Conservation (phyloP, 2,888 invertebrate species). For the Clistopyga incitator region DNA sequence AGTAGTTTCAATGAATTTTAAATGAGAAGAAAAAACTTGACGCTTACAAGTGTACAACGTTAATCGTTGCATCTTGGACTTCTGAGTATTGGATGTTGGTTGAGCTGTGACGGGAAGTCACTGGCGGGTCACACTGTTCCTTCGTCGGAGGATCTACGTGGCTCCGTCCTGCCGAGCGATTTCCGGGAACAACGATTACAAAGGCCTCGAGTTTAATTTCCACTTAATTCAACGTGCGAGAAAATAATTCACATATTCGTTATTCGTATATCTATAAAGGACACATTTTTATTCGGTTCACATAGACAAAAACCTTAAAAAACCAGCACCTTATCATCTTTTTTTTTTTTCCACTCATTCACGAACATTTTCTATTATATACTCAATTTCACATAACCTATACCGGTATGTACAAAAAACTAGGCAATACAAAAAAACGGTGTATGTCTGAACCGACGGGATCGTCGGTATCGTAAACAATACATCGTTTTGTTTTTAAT, state of each 20-base stretch:
- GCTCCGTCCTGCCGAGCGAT: conserved; percentile 29
- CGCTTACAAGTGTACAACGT: background rate
- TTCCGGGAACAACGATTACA: conserved; percentile 75
- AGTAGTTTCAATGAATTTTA: background rate
- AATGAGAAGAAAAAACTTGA: background rate
- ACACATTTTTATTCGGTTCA: background rate
- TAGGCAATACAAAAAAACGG: too few species aligned
- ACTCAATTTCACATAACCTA: too few species aligned
- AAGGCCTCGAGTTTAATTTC: conserved; percentile 65
- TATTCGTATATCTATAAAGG: background rate
- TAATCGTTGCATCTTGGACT: background rate
- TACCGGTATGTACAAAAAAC: too few species aligned
- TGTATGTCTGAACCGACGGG: too few species aligned
- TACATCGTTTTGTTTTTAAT: too few species aligned
- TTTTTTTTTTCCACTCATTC: too few species aligned
- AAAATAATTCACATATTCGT: conserved; percentile 1
- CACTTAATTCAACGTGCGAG: conserved; percentile 68
- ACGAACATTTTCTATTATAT: too few species aligned
- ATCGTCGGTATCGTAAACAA: too few species aligned
- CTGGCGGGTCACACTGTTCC: conserved; percentile 12
- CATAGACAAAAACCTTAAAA: too few species aligned
- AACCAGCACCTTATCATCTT: too few species aligned
- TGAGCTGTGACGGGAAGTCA: conserved; percentile 43
- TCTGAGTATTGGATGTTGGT: background rate
- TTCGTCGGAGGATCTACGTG: conserved; percentile 40